These are phyloP conservation scores for Premnoplex brunnescens DNA, from an alignment of 2,797 vertebrate species.

Conservation along the genomic window DNA sequence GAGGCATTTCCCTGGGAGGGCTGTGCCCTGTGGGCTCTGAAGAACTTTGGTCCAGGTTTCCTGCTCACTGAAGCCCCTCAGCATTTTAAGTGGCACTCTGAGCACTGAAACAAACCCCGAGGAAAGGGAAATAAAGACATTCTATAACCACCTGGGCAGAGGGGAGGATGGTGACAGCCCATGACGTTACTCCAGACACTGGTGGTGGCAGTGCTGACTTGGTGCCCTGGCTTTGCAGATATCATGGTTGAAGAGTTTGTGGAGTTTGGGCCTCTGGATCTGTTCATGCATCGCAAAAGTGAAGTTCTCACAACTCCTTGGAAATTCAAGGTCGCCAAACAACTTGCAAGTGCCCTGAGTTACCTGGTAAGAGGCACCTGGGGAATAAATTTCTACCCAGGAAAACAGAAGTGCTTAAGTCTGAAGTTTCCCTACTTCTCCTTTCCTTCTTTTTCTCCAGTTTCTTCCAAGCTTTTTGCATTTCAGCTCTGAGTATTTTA, in stretches of 20 bases:
- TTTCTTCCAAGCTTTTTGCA: neutral
- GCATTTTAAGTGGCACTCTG: neutral
- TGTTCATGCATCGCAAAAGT: slow-evolving; percentile 90
- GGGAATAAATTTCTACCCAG: neutral
- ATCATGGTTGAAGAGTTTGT: slow-evolving; percentile 99
- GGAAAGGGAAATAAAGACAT: neutral
- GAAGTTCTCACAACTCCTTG: slow-evolving; percentile 87
- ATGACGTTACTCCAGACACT: fast-evolving
- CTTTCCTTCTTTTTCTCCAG: neutral
- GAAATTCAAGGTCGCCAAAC: slow-evolving; percentile 98
- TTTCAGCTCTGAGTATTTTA: neutral
- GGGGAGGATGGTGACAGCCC: neutral
- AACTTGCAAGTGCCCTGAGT: slow-evolving; percentile 94
- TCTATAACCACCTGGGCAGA: fast-evolving
- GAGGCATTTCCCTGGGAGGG: neutral
- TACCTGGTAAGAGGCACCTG: slow-evolving; percentile 86
- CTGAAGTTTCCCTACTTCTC: neutral
- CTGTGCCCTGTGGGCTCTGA: neutral
- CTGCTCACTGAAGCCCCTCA: neutral
- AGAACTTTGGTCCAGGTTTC: neutral
- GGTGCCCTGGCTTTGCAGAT: slow-evolving; percentile 72
- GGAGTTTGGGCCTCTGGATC: slow-evolving; percentile 90
- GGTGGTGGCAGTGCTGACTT: neutral
- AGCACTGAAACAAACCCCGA: neutral
- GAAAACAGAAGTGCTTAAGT: neutral